These are phyloP conservation scores for Venustaconcha ellipsiformis DNA, from an alignment of 1,140 invertebrate species.

Conservation along the genomic window DNA sequence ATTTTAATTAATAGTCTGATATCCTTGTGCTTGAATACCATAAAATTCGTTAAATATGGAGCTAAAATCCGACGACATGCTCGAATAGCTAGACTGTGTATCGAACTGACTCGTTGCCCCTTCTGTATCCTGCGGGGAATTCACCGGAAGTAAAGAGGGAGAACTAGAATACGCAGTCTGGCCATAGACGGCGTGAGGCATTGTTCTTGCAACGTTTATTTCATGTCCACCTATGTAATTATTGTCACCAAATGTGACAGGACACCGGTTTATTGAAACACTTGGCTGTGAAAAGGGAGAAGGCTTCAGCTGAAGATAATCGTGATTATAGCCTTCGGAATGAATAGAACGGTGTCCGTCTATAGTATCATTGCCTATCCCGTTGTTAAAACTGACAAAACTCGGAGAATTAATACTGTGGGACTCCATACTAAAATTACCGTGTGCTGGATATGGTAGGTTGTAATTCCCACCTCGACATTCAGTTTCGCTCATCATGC, in stretches of 20 bases:
- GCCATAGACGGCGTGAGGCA: slow-evolving; percentile 20
- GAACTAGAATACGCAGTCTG: slow-evolving; percentile 28
- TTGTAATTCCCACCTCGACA: slow-evolving; percentile 29
- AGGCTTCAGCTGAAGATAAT: slow-evolving; percentile 29
- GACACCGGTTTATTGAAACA: slow-evolving; percentile 23
- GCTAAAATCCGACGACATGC: slow-evolving; percentile 22
- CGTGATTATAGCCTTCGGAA: slow-evolving; percentile 12
- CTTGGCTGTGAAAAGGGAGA: slow-evolving; percentile 15
- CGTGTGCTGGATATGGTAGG: slow-evolving; percentile 22
- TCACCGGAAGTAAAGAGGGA: slow-evolving; percentile 5
- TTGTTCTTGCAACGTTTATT: slow-evolving; percentile 23
- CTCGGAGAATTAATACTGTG: slow-evolving; percentile 24
- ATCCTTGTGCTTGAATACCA: slow-evolving; percentile 16
- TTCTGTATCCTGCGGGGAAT: slow-evolving; percentile 28
- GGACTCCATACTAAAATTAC: slow-evolving; percentile 35
- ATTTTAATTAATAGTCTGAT: slow-evolving; percentile 12
- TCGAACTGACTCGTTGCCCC: slow-evolving; percentile 20
- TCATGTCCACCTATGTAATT: slow-evolving; percentile 25
- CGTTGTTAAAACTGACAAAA: slow-evolving; percentile 23
- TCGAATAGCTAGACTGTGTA: not conserved
- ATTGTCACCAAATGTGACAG: slow-evolving; percentile 23
- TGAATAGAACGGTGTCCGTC: slow-evolving; percentile 25
- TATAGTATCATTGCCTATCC: slow-evolving; percentile 28
- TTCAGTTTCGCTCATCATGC: slow-evolving; percentile 13
- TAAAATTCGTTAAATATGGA: slow-evolving; percentile 31